phyloP scores from a whole-genome alignment of 2,888 invertebrate species.

The Melieria picta region DNA sequence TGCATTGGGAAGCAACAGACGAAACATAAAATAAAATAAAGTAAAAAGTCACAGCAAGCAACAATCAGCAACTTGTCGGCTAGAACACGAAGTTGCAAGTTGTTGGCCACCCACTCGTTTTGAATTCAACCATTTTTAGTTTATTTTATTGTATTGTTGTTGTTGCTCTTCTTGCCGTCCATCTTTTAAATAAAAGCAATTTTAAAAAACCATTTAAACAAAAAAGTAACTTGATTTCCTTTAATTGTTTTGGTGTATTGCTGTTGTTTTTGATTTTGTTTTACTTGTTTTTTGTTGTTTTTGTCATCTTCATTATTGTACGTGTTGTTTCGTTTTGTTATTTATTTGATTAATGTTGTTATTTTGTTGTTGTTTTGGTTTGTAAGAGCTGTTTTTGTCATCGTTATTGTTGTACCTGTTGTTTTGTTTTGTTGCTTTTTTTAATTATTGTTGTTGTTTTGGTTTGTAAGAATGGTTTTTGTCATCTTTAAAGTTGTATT shows the following conservation, averaged over 20 bases:
- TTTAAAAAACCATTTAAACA: no score
- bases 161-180: background rate
- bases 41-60: no score
- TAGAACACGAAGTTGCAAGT: background rate
- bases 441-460: background rate
- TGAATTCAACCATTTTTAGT: background rate
- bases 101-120: background rate
- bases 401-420: no score
- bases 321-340: background rate
- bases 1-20: no score
- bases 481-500: background rate
- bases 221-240: no score
- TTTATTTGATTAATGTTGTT: background rate
- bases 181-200: background rate
- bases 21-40: no score
- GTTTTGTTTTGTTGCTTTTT: no score
- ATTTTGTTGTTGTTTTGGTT: background rate
- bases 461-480: background rate
- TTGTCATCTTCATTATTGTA: background rate
- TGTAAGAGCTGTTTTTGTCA: no score
- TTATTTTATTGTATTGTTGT: background rate
- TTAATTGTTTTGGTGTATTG: constrained; percentile 1
- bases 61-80: background rate
- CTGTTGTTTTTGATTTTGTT: no score
- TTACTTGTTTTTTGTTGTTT: no score